Evolutionary conservation across 1,140 invertebrate genomes (phyloP).

Genomic region (Heliconius himera): DNA sequence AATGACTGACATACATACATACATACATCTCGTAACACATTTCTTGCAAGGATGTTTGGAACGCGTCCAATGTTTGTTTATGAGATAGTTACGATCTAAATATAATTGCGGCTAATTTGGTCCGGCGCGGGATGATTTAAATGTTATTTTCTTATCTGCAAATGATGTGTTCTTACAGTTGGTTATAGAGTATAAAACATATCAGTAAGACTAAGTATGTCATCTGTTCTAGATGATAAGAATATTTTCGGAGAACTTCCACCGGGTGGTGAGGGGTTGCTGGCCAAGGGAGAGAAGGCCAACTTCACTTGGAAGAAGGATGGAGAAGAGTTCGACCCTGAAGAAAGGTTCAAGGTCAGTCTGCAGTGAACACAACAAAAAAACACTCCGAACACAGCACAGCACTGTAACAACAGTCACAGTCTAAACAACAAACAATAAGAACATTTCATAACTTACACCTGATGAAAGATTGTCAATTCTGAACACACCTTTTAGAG

Average conservation of each 20-base stretch:
- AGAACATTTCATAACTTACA: background rate
- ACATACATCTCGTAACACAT: slow-evolving; percentile 40
- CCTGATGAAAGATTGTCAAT: background rate
- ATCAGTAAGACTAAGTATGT: slow-evolving; percentile 24
- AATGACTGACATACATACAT: slow-evolving; percentile 34
- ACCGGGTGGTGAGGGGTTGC: slow-evolving; percentile 84
- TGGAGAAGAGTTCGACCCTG: slow-evolving; percentile 93
- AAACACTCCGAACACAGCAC: background rate
- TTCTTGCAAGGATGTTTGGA: slow-evolving; percentile 55
- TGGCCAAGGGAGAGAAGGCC: slow-evolving; percentile 89
- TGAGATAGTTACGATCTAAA: slow-evolving; percentile 47
- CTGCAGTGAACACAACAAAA: background rate
- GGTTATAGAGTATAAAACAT: slow-evolving; percentile 24
- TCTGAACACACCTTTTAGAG: background rate
- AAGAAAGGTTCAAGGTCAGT: slow-evolving; percentile 94
- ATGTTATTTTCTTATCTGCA: slow-evolving; percentile 37
- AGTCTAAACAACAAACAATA: background rate
- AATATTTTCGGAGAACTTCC: slow-evolving; percentile 89
- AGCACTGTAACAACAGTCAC: background rate
- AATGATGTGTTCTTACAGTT: slow-evolving; percentile 30
- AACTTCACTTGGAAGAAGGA: slow-evolving; percentile 95
- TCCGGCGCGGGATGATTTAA: slow-evolving; percentile 37
- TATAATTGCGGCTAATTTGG: slow-evolving; percentile 47
- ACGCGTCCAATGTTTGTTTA: slow-evolving; percentile 59
- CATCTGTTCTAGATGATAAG: slow-evolving; percentile 85